Percentiles rank a stretch among this genome's conserved stretches.
Evolutionary conservation across 2,797 vertebrate species (phyloP).

Genomic region (Macroramphosus scolopax): DNA sequence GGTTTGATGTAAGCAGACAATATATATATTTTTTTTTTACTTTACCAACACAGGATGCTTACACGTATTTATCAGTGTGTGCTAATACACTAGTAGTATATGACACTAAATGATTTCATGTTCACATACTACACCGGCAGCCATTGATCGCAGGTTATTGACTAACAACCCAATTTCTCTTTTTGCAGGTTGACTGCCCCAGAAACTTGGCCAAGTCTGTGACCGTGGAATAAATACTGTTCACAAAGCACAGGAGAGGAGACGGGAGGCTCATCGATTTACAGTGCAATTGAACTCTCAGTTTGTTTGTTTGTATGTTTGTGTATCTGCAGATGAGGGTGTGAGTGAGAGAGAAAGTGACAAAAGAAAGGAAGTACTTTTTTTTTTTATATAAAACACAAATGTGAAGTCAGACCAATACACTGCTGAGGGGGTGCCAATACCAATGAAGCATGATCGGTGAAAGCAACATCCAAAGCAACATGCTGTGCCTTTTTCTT

Average conservation of each 20-base stretch:
- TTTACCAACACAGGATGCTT: no score
- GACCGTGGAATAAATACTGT: constrained; percentile 85
- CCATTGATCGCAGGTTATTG: constrained; percentile 3
- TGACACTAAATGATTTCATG: no score
- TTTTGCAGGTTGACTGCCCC: constrained; percentile 91
- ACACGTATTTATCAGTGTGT: no score
- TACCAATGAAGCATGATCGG: constrained; percentile 40
- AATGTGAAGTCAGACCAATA: constrained; percentile 68
- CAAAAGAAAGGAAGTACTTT: constrained; percentile 30
- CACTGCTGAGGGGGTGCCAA: constrained; percentile 52
- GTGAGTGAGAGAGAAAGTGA: constrained; percentile 6
- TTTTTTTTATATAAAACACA: constrained; percentile 32
- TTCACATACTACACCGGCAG: no score
- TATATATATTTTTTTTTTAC: neutral
- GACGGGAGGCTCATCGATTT: constrained; percentile 45
- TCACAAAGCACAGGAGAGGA: constrained; percentile 23
- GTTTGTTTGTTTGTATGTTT: constrained; percentile 36
- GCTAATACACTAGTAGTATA: no score
- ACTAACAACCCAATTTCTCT: constrained; percentile 12
- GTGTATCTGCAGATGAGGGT: constrained; percentile 17
- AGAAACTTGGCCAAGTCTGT: constrained; percentile 98
- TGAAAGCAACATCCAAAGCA: constrained; percentile 50
- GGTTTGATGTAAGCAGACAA: constrained; percentile 85
- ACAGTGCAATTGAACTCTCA: constrained; percentile 57
- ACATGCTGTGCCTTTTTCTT: constrained; percentile 53